A percentile compares a stretch with the other conserved stretches of the same genome.
Conservation (phyloP, 2,888 invertebrate genomes). For the Unio pictorum region DNA sequence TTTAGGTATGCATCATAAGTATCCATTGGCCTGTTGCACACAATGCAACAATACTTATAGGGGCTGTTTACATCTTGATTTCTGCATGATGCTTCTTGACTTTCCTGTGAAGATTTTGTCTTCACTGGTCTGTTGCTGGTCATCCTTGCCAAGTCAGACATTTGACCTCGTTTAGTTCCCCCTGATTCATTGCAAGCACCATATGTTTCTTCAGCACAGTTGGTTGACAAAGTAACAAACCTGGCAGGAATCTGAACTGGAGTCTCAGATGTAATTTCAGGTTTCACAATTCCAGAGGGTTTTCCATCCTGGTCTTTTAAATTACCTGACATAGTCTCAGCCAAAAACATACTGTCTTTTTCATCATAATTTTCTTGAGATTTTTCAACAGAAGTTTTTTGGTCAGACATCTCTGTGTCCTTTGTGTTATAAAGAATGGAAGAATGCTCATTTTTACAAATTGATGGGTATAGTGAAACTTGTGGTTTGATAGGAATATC, state of each 20-base stretch:
- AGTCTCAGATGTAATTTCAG: slow-evolving; percentile 4
- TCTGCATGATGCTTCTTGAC: neutral
- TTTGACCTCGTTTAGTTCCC: slow-evolving; percentile 8
- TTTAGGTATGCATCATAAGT: slow-evolving; percentile 38
- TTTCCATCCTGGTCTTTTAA: neutral
- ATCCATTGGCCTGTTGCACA: slow-evolving; percentile 49
- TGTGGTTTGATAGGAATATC: too few relatives aligned
- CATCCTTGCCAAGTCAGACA: slow-evolving; percentile 29
- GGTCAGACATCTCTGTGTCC: too few relatives aligned
- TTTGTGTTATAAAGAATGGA: too few relatives aligned
- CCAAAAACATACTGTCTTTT: too few relatives aligned
- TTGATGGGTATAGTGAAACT: too few relatives aligned
- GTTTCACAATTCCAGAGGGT: neutral
- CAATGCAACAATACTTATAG: slow-evolving; percentile 36
- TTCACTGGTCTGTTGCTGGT: slow-evolving; percentile 19
- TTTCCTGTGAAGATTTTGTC: slow-evolving; percentile 3
- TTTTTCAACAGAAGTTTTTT: too few relatives aligned
- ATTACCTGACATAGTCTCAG: neutral
- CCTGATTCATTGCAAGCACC: neutral
- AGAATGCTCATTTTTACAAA: too few relatives aligned
- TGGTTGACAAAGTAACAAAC: slow-evolving; percentile 4
- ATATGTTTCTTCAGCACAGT: neutral
- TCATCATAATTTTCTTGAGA: too few relatives aligned
- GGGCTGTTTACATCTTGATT: neutral
- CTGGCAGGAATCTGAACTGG: slow-evolving; percentile 10